Evolutionary conservation across 1,140 invertebrate genomes (phyloP), one percentile per base, ranked within the genome.

Genomic region (Saccostrea echinata): DNA sequence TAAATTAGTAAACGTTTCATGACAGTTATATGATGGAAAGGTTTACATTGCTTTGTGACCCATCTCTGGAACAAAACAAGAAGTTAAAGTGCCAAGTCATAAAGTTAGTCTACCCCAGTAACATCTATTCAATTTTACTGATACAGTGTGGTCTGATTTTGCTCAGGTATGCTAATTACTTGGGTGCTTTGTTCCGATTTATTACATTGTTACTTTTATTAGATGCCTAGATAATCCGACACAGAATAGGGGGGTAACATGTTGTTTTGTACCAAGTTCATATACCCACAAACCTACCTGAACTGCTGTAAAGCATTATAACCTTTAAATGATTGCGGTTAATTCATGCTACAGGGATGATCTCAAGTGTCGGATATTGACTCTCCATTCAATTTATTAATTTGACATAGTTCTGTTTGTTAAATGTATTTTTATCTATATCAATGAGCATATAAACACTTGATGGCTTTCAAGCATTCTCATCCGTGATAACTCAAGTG

Each of bases 301-400:
- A 21, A n/a, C n/a, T 64, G 24, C 57, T 64, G 21, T 64, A 18
- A 21, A 64, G 57, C 57, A 76, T 76, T 76, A 30, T 35, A 16
- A 27, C 33, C 68, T 76, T 76, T 3, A 76, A 76, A 0, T 76
- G 27, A 30, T 16, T 30, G 68, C 1, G 68, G 27, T 30, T 30
- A 76, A 64, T 30, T 16, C 33, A 76, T 76, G 68, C 6, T 43
- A 43, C 43, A 43, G 43, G 43, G 43, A 43, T 61, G 55, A 76
- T 30, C 27, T 76, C 27, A 27, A 76, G 68, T 76, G 16, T 76
- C 27, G 68, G 68, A 76, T 76, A 76, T 76, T 76, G 68, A 33
- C 68, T 76, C 68, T 76, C 27, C 68, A 76, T 76, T 33, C 27
- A 30, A 76, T 76, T 76, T 76, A 76, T 30, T 76, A 33, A 76